Evolutionary conservation across 2,797 vertebrate genomes (phyloP), one percentile per base, ranked within the genome.

Genomic region (Pampus argenteus): DNA sequence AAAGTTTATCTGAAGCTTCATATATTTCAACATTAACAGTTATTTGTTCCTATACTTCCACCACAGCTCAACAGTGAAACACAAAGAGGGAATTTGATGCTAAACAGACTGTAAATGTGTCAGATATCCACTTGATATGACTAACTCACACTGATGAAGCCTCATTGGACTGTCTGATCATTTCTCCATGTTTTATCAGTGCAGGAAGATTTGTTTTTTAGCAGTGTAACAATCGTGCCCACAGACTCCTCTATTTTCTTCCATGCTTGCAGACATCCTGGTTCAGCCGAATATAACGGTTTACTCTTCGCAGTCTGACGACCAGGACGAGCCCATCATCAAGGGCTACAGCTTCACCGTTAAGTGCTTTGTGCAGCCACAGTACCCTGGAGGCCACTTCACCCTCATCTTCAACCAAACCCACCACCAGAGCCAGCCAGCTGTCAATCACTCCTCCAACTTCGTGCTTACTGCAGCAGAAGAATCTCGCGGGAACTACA

Each of bases 371-470:
- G 57, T 73, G 48, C 26, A 65, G 57, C 66, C 82, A 31, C 79
- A 78, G 23, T 83, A 66, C 49, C 79, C 68, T 8, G 67, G 76
- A 34, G 77, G 85, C 17, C 49, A 61, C 49, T 85, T 87, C 71
- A 69, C 69, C 51, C 61, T 84, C 49, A 29, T 28, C 50, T 49
- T 77, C 48, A 74, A 72, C 45, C 22, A 23, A 17, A 58, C 13
- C 20, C 22, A 13, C 51, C 75, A 54, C 47, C 17, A 14, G 9
- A 66, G 42, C 49, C 56, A 57, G 54, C 34, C 59, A n/a, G 66
- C 82, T 31, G 57, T 74, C 68, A 78, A 55, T 63, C 76, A 88
- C 73, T 59, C 74, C 0, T 69, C 80, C 22, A 14, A 23, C 74
- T 89, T 82, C 44, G 26, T 2, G 2, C 75, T 79, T 49, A 13